Evolutionary conservation across 2,797 vertebrate genomes (phyloP), one percentile per base, ranked within the genome.

Genomic region (Gallinago solitaria): DNA sequence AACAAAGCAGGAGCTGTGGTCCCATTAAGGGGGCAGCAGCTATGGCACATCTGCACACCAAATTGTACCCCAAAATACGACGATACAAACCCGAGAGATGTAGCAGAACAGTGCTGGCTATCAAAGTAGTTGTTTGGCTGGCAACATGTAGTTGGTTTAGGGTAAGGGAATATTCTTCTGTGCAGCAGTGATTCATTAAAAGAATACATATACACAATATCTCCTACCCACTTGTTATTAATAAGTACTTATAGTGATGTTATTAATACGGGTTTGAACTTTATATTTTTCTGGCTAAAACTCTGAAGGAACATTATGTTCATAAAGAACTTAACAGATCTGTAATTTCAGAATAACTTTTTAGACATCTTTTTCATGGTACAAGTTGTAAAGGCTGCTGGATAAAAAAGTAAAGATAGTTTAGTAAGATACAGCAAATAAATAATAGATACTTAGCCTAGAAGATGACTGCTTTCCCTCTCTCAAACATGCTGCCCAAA

Each of bases 341-440:
- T 90, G 16, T 23, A 48, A 57, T 45, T 94, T 93, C 61, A 93
- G 90, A 94, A 64, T 45, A 89, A 47, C 28, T 83, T 92, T 91
- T 45, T 37, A 92, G 81, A 64, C 37, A 27, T 37, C 5, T 8
- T 74, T 91, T 87, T 59, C 13, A 15, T 48, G 63, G 43, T 73
- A 88, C 54, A 78, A 50, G 33, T 77, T 84, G 27, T 64, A 82
- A 95, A 65, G 21, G 12, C 47, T 79, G 28, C 61, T 93, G 28
- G 30, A 67, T 71, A 9, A 28, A 91, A 69, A 89, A 86, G 43
- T 64, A 77, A 56, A 95, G 18, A 65, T 5, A 70, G n/a, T 63
- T 70, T 74, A 80, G 80, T 59, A 28, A 94, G 93, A 87, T 68
- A 35, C 23, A 93, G 67, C 16, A 92, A 93, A 90, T 85, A 88